phyloP scores from a whole-genome alignment of 2,113 vertebrate species.

The Sapayoa aenigma region DNA sequence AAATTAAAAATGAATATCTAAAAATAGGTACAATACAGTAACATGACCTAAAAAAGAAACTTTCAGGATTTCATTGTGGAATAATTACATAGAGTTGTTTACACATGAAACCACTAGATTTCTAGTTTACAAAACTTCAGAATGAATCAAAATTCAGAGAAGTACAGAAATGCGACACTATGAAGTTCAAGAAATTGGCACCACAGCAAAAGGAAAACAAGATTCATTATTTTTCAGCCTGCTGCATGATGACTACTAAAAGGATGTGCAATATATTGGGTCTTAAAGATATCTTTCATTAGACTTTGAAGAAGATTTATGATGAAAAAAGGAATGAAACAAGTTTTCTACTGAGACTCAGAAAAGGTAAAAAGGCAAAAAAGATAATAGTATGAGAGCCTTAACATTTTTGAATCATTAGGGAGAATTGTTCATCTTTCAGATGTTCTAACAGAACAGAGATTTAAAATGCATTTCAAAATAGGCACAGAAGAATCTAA shows the following conservation, averaged over 20 bases:
- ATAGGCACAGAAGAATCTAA: constrained; percentile 8
- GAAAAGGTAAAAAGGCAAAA: neutral
- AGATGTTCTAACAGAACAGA: neutral
- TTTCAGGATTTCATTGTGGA: neutral
- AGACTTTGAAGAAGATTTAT: neutral
- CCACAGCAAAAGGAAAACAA: neutral
- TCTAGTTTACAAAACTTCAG: neutral
- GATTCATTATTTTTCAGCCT: neutral
- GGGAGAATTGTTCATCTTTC: neutral
- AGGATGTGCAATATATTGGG: neutral
- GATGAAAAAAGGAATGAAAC: neutral
- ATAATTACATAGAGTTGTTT: neutral
- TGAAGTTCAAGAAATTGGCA: neutral
- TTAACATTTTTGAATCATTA: neutral
- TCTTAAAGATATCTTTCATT: neutral
- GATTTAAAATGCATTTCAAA: constrained; percentile 15
- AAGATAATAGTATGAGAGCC: neutral
- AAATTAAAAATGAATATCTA: neutral
- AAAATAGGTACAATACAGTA: neutral
- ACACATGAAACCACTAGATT: neutral
- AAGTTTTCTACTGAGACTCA: neutral
- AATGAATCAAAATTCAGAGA: neutral
- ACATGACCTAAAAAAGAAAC: neutral
- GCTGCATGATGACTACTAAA: neutral
- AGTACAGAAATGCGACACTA: neutral